Conservation (phyloP, 2,888 invertebrate genomes). For the Stenolophus ochropezus region DNA sequence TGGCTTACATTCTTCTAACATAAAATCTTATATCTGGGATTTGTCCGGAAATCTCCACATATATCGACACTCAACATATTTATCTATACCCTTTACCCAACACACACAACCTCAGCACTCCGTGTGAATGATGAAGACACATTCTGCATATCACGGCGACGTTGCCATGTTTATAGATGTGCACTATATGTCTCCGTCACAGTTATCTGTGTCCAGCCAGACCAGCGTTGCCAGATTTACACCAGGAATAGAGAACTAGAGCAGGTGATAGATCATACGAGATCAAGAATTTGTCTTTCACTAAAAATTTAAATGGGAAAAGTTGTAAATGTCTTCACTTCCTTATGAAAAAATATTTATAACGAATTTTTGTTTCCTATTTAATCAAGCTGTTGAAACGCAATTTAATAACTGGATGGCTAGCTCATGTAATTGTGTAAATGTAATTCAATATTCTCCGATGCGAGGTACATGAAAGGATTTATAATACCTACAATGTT, state of each 20-base stretch:
- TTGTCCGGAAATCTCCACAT: neutral
- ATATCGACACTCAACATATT: neutral
- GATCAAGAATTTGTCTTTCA: too few relatives aligned
- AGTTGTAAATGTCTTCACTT: too few relatives aligned
- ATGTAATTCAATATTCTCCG: too few relatives aligned
- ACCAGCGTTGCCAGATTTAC: slow-evolving; percentile 24
- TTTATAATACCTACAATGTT: too few relatives aligned
- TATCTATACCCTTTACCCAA: neutral
- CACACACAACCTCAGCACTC: neutral
- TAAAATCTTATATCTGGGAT: neutral
- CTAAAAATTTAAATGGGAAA: too few relatives aligned
- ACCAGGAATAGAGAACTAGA: neutral
- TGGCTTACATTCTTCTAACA: neutral
- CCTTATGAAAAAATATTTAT: too few relatives aligned
- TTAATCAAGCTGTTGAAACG: too few relatives aligned
- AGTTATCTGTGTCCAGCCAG: slow-evolving; percentile 18
- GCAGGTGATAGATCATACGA: neutral
- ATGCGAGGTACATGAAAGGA: too few relatives aligned
- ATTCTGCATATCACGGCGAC: slow-evolving; percentile 8
- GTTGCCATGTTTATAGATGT: slow-evolving; percentile 33
- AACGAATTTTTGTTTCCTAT: too few relatives aligned
- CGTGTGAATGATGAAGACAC: slow-evolving; percentile 17
- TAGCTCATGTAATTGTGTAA: too few relatives aligned
- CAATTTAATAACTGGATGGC: too few relatives aligned
- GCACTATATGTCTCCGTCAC: slow-evolving; percentile 14